phyloP scores from a whole-genome alignment of 1,140 invertebrate species.

The Drosophila obscura region DNA sequence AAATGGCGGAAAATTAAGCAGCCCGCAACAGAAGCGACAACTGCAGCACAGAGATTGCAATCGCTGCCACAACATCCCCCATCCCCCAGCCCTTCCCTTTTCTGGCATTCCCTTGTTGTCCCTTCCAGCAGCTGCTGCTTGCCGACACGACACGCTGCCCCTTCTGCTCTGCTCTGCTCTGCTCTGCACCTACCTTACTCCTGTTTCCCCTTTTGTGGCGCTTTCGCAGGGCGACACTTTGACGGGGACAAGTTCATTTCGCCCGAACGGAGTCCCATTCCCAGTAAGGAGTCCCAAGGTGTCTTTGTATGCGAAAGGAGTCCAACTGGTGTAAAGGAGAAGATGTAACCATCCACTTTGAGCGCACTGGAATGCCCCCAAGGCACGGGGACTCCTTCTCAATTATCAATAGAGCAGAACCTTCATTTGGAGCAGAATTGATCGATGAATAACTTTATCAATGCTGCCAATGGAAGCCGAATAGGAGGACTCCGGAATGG shows the following conservation, averaged over 20 bases:
- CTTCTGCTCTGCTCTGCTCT: too few relatives aligned
- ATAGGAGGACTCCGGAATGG: too few relatives aligned
- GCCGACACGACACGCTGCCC: slow-evolving; percentile 57
- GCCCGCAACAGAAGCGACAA: slow-evolving; percentile 42
- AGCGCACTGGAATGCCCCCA: too few relatives aligned
- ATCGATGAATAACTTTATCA: too few relatives aligned
- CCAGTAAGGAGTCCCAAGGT: slow-evolving; percentile 1
- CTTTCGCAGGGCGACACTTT: slow-evolving; percentile 68
- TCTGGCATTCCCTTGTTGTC: slow-evolving; percentile 22
- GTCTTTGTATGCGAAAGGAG: too few relatives aligned
- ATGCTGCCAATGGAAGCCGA: too few relatives aligned
- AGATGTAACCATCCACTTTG: not conserved
- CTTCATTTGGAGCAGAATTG: too few relatives aligned
- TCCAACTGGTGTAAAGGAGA: too few relatives aligned
- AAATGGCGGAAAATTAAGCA: slow-evolving; percentile 79
- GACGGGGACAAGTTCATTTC: slow-evolving; percentile 76
- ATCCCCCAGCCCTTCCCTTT: slow-evolving; percentile 9
- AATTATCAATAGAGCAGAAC: too few relatives aligned
- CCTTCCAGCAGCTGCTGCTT: slow-evolving; percentile 42
- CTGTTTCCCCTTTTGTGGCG: slow-evolving; percentile 36
- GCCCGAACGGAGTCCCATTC: slow-evolving; percentile 1
- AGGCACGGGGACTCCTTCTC: too few relatives aligned
- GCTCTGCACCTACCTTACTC: not conserved
- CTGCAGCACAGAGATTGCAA: slow-evolving; percentile 67
- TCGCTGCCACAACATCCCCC: slow-evolving; percentile 54